A percentile compares a stretch with the other conserved stretches of the same genome.
Conservation (phyloP, 2,888 invertebrate genomes). For the Diarsia dahlii region DNA sequence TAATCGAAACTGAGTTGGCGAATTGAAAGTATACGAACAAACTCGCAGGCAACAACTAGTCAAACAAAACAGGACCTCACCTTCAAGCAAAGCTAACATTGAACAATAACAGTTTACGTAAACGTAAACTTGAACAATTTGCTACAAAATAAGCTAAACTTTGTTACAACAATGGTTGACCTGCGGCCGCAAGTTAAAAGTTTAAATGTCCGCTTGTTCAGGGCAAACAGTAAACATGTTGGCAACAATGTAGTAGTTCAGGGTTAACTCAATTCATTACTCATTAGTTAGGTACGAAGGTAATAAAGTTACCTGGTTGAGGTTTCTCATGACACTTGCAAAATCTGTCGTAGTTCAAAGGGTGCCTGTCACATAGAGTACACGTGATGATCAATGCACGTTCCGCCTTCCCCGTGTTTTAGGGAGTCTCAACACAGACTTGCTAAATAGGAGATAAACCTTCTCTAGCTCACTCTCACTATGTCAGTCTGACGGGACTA, state of each 20-base stretch:
- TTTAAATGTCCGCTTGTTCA: conserved; percentile 44
- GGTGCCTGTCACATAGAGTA: not conserved
- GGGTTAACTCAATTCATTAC: conserved; percentile 23
- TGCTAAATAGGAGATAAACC: not conserved
- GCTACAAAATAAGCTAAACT: conserved; percentile 15
- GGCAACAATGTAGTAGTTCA: conserved; percentile 32
- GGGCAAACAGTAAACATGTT: conserved; percentile 25
- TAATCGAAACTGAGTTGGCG: not conserved
- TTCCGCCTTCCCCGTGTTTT: not conserved
- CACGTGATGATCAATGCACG: not conserved
- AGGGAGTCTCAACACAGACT: not conserved
- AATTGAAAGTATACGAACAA: not conserved
- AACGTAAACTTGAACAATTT: conserved; percentile 21
- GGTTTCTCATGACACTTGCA: conserved; percentile 6
- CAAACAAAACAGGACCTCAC: conserved; percentile 10
- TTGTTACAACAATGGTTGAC: conserved; percentile 53
- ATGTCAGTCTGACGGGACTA: not conserved
- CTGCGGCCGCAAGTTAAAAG: conserved; percentile 30
- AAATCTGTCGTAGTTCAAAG: not conserved
- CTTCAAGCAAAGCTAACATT: conserved; percentile 13
- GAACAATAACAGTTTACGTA: conserved; percentile 17
- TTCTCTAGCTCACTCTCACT: not conserved
- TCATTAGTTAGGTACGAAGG: conserved; percentile 36
- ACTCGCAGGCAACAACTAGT: not conserved
- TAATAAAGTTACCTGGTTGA: not conserved